Conservation (phyloP, 2,113 vertebrate species). For the Tricholaema leucomelas region DNA sequence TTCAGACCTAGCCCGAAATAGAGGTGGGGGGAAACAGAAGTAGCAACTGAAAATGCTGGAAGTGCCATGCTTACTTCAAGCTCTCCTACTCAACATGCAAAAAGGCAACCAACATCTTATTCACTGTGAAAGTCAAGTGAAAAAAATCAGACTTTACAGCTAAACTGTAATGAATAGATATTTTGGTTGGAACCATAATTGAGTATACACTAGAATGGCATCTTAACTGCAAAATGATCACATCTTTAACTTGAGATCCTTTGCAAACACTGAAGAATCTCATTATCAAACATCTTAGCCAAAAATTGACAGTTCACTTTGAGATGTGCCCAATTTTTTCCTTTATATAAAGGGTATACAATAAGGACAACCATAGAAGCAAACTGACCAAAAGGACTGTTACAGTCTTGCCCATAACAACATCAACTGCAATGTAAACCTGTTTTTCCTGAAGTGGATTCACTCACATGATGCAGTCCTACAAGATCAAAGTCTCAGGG, state of each 20-base stretch:
- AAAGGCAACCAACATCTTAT: not conserved
- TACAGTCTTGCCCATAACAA: not conserved
- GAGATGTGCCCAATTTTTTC: not conserved
- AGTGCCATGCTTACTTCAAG: not conserved
- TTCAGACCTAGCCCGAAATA: not conserved
- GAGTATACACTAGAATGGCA: not conserved
- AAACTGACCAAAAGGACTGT: not conserved
- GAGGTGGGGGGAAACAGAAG: not conserved
- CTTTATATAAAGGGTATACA: too few species aligned
- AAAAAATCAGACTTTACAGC: not conserved
- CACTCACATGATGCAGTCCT: too few species aligned
- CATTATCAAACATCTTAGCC: not conserved
- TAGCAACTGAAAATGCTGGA: not conserved
- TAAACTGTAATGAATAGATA: too few species aligned
- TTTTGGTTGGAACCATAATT: not conserved
- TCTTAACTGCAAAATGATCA: not conserved
- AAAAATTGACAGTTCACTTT: not conserved
- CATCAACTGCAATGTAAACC: not conserved
- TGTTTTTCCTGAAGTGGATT: not conserved
- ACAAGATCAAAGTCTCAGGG: not conserved
- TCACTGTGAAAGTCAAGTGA: not conserved
- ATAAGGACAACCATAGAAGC: not conserved
- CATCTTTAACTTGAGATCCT: not conserved
- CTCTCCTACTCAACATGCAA: not conserved
- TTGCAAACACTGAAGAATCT: not conserved